phyloP scores from a whole-genome alignment of 2,797 vertebrate genomes.

The Cuniculus paca region DNA sequence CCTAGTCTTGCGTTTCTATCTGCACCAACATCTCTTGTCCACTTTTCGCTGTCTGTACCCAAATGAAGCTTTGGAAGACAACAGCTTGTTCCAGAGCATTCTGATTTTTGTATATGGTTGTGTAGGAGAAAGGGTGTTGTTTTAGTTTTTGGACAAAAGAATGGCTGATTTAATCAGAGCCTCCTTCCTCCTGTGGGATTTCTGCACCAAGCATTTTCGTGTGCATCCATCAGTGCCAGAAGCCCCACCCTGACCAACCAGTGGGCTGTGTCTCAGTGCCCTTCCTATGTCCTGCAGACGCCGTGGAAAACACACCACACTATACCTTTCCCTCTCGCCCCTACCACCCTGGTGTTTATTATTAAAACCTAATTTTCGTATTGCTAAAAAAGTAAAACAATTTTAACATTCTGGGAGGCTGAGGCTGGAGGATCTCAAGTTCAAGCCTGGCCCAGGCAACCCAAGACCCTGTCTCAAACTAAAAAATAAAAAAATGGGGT shows the following conservation, averaged over 20 bases:
- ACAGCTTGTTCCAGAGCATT: conserved; percentile 66
- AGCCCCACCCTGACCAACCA: conserved; percentile 66
- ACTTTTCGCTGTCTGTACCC: conserved; percentile 79
- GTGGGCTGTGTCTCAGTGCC: too few species aligned
- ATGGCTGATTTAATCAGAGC: conserved; percentile 73
- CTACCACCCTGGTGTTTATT: conserved; percentile 12
- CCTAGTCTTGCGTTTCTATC: conserved; percentile 87
- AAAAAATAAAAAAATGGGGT: background rate
- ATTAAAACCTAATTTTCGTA: conserved; percentile 53
- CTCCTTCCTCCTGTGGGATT: conserved; percentile 49
- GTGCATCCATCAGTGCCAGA: conserved; percentile 66
- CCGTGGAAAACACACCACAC: conserved; percentile 79
- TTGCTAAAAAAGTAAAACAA: background rate
- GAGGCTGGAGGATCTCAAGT: background rate
- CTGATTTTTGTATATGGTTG: conserved; percentile 78
- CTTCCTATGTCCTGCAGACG: conserved; percentile 81
- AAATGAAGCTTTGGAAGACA: conserved; percentile 78
- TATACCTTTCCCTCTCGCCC: background rate
- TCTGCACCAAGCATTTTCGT: conserved; percentile 67
- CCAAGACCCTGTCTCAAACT: background rate
- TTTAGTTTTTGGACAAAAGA: conserved; percentile 50
- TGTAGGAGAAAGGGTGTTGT: conserved; percentile 71
- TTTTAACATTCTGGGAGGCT: background rate
- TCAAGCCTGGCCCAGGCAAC: background rate
- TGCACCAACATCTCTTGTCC: conserved; percentile 83